Evolutionary conservation across 2,888 invertebrate genomes (phyloP).

Genomic region (Neuroscelio doddi): DNA sequence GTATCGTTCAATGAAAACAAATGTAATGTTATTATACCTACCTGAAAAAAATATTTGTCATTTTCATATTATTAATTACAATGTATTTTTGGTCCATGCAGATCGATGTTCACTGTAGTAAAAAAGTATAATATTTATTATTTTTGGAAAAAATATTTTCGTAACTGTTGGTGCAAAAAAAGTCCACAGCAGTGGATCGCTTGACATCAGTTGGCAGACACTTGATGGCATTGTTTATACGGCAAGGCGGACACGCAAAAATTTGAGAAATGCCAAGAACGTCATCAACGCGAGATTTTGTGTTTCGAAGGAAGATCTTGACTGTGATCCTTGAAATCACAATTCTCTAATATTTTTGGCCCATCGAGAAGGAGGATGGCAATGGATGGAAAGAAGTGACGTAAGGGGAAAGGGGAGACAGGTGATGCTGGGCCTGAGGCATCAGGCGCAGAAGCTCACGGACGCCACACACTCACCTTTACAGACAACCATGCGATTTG

Average conservation of each 20-base stretch:
- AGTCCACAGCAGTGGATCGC: too few relatives aligned
- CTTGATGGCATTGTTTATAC: constrained; percentile 7
- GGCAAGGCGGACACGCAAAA: constrained; percentile 3
- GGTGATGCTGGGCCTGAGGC: constrained; percentile 69
- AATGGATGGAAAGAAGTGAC: constrained; percentile 18
- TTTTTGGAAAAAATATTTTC: too few relatives aligned
- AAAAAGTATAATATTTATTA: too few relatives aligned
- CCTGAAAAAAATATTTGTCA: too few relatives aligned
- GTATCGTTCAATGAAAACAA: too few relatives aligned
- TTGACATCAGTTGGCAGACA: background rate
- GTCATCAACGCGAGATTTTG: constrained; percentile 8
- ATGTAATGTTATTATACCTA: too few relatives aligned
- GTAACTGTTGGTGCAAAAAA: too few relatives aligned
- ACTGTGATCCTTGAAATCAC: constrained; percentile 40
- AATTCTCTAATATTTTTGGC: constrained; percentile 48
- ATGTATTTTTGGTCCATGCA: too few relatives aligned
- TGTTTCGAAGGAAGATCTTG: constrained; percentile 28
- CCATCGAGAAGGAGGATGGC: constrained; percentile 31
- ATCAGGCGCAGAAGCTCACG: constrained; percentile 45
- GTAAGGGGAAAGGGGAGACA: constrained; percentile 62
- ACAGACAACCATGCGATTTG: constrained; percentile 47
- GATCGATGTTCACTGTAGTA: too few relatives aligned
- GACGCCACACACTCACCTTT: constrained; percentile 49
- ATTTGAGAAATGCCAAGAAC: constrained; percentile 34
- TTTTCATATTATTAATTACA: too few relatives aligned